Percentiles rank a stretch among this genome's conserved stretches.
phyloP scores from a whole-genome alignment of 2,888 invertebrate genomes.

The Acronicta alni region DNA sequence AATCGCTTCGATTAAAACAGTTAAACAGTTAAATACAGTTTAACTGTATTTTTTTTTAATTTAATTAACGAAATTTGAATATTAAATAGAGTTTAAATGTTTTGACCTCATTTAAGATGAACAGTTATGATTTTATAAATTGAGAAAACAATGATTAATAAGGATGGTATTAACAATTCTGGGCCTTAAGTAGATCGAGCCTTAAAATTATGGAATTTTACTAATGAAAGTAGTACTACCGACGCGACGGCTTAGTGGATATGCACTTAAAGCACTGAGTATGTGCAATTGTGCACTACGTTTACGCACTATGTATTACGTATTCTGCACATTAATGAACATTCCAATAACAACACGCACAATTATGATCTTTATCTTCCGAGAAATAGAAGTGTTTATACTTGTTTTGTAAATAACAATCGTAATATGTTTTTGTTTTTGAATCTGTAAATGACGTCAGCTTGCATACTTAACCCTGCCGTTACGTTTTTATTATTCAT shows the following conservation, averaged over 20 bases:
- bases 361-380: constrained; percentile 27
- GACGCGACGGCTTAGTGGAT: constrained; percentile 6
- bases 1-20: not conserved
- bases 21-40: no score
- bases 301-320: constrained; percentile 34
- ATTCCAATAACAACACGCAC: constrained; percentile 7
- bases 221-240: constrained; percentile 19
- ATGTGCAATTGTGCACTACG: constrained; percentile 10
- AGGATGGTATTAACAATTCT: not conserved
- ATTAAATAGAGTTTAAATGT: no score
- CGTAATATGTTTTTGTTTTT: constrained; percentile 44
- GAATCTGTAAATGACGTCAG: constrained; percentile 53
- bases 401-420: constrained; percentile 18
- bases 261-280: constrained; percentile 28
- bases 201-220: constrained; percentile 21
- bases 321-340: constrained; percentile 21
- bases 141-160: not conserved
- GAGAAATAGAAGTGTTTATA: constrained; percentile 22
- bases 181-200: no score
- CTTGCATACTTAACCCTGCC: constrained; percentile 67
- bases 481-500: no score
- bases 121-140: no score
- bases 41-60: no score
- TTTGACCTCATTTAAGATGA: no score
- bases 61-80: no score